phyloP scores from a whole-genome alignment of 2,797 vertebrate genomes.

The Eremophila alpestris region DNA sequence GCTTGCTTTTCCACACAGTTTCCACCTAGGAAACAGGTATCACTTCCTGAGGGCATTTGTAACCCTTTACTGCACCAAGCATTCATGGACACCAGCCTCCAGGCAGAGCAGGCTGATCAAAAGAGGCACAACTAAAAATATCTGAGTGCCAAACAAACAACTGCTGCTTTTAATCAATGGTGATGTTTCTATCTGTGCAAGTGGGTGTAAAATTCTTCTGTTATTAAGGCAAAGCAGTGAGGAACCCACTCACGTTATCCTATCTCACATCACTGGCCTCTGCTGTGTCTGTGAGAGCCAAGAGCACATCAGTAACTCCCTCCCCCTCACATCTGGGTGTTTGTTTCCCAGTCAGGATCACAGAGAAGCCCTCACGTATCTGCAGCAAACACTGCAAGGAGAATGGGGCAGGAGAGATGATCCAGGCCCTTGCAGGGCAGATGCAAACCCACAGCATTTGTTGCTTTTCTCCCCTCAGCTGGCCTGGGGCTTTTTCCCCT shows the following conservation, averaged over 20 bases:
- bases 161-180: constrained; percentile 11
- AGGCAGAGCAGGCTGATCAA: neutral
- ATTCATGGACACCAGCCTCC: neutral
- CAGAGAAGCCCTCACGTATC: neutral
- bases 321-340: neutral
- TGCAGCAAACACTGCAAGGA: neutral
- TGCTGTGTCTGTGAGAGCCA: neutral
- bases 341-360: neutral
- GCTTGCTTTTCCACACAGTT: neutral
- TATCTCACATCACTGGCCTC: neutral
- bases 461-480: neutral
- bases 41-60: neutral
- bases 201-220: constrained; percentile 37
- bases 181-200: neutral
- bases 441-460: neutral
- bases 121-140: constrained; percentile 1
- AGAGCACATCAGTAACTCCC: neutral
- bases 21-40: neutral
- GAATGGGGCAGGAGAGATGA: neutral
- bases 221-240: neutral
- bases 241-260: neutral
- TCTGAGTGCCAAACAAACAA: neutral
- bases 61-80: neutral
- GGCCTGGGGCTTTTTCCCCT: neutral
- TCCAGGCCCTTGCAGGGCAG: neutral